Percentiles rank a stretch among this genome's conserved stretches.
Conservation (phyloP, 1,140 invertebrate genomes). For the Papilio dardanus region DNA sequence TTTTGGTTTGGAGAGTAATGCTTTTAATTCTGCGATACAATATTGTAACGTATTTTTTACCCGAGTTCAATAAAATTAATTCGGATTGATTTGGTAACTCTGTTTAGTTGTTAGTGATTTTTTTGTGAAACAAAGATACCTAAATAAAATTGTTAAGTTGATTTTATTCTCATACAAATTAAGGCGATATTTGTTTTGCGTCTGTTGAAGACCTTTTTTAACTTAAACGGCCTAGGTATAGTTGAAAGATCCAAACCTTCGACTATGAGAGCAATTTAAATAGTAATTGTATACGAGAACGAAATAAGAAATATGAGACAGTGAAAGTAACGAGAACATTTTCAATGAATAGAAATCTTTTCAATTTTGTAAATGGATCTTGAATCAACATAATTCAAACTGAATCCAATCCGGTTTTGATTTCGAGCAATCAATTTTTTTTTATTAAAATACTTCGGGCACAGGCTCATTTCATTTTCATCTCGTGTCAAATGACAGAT, state of each 20-base stretch:
- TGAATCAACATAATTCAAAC: slow-evolving; percentile 14
- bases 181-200: too few relatives aligned
- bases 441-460: slow-evolving; percentile 7
- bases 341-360: slow-evolving; percentile 4
- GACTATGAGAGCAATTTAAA: not conserved
- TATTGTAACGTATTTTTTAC: too few relatives aligned
- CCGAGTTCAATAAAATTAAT: not conserved
- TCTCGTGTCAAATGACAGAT: not conserved
- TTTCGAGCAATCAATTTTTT: slow-evolving; percentile 15
- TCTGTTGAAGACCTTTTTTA: too few relatives aligned
- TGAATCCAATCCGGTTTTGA: slow-evolving; percentile 10
- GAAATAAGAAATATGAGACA: not conserved
- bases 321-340: not conserved
- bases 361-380: slow-evolving; percentile 5
- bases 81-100: not conserved
- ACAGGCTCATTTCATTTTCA: slow-evolving; percentile 2
- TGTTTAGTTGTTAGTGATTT: too few relatives aligned
- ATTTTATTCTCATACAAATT: too few relatives aligned
- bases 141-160: not conserved
- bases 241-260: not conserved
- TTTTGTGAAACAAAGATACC: too few relatives aligned
- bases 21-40: not conserved
- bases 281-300: not conserved
- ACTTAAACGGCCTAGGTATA: too few relatives aligned
- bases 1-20: not conserved